Base-by-base conservation (phyloP, 2,797 vertebrate species). In the Syngnathus rostellatus region DNA sequence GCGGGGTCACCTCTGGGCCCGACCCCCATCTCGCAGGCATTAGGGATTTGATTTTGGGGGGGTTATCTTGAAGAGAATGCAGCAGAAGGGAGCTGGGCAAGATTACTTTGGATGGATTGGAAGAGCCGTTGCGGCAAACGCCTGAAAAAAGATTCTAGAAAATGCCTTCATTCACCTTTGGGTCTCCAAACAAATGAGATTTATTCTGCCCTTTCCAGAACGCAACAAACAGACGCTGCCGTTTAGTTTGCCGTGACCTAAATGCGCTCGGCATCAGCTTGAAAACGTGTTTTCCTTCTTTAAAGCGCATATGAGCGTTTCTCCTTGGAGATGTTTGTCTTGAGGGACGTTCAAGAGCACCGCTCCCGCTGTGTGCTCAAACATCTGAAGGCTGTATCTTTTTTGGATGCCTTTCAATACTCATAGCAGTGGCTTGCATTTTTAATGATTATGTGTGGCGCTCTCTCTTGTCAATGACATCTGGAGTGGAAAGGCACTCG, bases 311-410 rank as follows among this genome's bases (percentile, higher is more conserved):
- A 83, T 84, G 66, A 83, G 81, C 43, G 79, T 69, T 45, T 2
- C 31, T 38, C 55, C 38, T 58, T 38, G 31, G 55, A 58, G 25
- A 38, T 14, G 72, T 72, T 9, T 1, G 39, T 77, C 80, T 73
- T 77, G 19, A 53, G 77, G 57, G 85, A 73, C 64, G 67, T 68
- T 66, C 63, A 0, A 55, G 71, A 46, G 72, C 11, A 55, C 53
- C n/a, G 69, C 48, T 72, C 72, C 79, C 66, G 58, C 46, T 72
- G 77, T 77, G 82, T 77, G 10, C 55, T 37, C 55, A 85, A 86
- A 87, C 80, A 84, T 84, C 86, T 88, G 77, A 86, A 64, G 83
- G 83, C 71, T 88, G 82, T 88, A 86, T 88, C 82, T 86, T 86
- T 83, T 31, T 31, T 31, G 31, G 31, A 72, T 63, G 55, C 68